Evolutionary conservation across 2,888 invertebrate species (phyloP), one percentile per base, ranked within the genome.

Genomic region (Muschampia plurimacula): DNA sequence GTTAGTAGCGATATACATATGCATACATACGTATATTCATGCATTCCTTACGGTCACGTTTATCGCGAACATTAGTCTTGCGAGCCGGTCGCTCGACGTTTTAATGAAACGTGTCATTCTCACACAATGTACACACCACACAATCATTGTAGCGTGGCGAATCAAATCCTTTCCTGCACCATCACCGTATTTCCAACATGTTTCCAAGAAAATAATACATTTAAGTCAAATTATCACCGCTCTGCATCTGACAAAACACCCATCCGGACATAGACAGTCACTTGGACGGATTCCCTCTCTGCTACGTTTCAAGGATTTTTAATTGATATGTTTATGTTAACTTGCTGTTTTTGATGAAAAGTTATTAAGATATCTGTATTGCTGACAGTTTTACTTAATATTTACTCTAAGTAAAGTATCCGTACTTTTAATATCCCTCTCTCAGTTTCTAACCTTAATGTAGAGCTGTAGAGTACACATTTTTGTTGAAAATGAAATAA

Each of bases 71-170:
- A 74, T 72, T 74, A 69, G 70, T 76, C 74, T 70, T 65, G 71
- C 68, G 57, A 68, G 76, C 69, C 67, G 69, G 69, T 67, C 75
- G 67, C 72, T 74, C 74, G 77, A 78, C 78, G 76, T 77, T 78
- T 77, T 74, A 75, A 74, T 78, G 76, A 77, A 79, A 78, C 80
- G 77, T 80, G 78, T 77, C 74, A 72, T 68, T 71, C 72, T 74
- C 67, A 59, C 69, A 74, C 72, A 41, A 13, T 44, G 57, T 41
- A 41, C 12, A 13, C 57, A 57, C 15, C 41, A 67, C 66, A 66
- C 66, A 66, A 39, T 22, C 62, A 66, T 66, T 71, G 60, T 66
- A n/a, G 32, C 22, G 49, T 28, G 59, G 36, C 59, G 13, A 59
- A 22, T 22, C 22, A 22, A 22, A 22, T 22, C 36, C 65, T 60